Percentiles rank a stretch among this genome's conserved stretches.
Evolutionary conservation across 2,797 vertebrate genomes (phyloP).

Genomic region (Lindbergichthys nudifrons): DNA sequence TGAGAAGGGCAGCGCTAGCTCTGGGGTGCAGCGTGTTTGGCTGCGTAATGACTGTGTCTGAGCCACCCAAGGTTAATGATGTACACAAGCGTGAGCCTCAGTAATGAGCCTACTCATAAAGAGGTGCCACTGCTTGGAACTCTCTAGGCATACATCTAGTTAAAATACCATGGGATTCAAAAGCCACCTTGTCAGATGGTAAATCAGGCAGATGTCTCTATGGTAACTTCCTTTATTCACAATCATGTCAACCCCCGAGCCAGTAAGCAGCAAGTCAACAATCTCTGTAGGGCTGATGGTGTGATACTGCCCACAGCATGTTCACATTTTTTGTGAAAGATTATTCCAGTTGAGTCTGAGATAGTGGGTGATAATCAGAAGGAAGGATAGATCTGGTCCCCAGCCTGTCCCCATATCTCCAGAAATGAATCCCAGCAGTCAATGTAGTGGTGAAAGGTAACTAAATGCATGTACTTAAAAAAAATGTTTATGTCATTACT

Average conservation of each 20-base stretch:
- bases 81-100: slow-evolving; percentile 75
- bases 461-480: not conserved
- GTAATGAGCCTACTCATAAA: slow-evolving; percentile 78
- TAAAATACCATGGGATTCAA: slow-evolving; percentile 59
- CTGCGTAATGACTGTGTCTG: slow-evolving; percentile 81
- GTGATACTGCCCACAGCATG: slow-evolving; percentile 6
- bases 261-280: slow-evolving; percentile 35
- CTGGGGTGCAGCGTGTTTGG: slow-evolving; percentile 77
- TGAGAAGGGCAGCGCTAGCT: slow-evolving; percentile 82
- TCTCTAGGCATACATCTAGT: slow-evolving; percentile 53
- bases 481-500: not conserved
- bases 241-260: slow-evolving; percentile 8
- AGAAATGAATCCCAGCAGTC: not conserved
- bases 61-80: slow-evolving; percentile 86
- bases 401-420: not conserved
- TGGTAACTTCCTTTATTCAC: slow-evolving; percentile 48
- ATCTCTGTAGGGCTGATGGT: slow-evolving; percentile 22
- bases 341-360: not conserved
- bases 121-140: slow-evolving; percentile 62
- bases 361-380: not conserved
- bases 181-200: slow-evolving; percentile 47
- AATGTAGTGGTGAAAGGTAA: not conserved
- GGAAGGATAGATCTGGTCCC: not conserved
- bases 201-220: slow-evolving; percentile 47
- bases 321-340: slow-evolving; percentile 2